Evolutionary conservation across 1,140 invertebrate genomes (phyloP).

Genomic region (Apis laboriosa): DNA sequence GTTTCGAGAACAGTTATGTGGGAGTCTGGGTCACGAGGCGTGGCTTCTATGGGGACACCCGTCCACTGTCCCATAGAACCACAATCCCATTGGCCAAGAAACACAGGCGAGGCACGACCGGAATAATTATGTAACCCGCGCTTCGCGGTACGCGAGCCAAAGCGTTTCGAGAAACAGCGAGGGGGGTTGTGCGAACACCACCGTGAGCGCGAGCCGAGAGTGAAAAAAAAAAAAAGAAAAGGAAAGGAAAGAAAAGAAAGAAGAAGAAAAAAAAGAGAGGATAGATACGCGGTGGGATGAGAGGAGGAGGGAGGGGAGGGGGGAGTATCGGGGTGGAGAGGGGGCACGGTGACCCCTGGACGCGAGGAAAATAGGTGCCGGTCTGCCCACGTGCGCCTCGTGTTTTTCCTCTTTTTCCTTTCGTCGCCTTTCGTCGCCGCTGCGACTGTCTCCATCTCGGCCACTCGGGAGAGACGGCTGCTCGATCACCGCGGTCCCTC

Average conservation of each 20-base stretch:
- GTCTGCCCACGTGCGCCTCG: slow-evolving; percentile 40
- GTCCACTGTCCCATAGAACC: slow-evolving; percentile 79
- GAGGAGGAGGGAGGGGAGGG: neutral
- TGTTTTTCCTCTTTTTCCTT: slow-evolving; percentile 51
- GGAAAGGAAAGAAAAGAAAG: neutral
- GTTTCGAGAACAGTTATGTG: slow-evolving; percentile 79
- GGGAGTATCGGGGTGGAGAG: neutral
- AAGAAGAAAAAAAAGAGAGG: neutral
- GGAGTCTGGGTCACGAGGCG: slow-evolving; percentile 81
- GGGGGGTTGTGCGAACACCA: slow-evolving; percentile 32
- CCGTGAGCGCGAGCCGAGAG: too few relatives aligned
- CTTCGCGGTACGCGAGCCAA: slow-evolving; percentile 54
- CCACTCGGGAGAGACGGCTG: too few relatives aligned
- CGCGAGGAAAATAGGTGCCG: slow-evolving; percentile 53
- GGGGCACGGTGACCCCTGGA: slow-evolving; percentile 53
- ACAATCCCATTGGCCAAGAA: slow-evolving; percentile 81
- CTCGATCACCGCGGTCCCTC: neutral
- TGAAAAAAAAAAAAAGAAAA: neutral
- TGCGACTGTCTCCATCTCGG: slow-evolving; percentile 10
- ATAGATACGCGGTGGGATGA: neutral
- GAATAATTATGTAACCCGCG: slow-evolving; percentile 79
- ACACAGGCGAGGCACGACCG: slow-evolving; percentile 74
- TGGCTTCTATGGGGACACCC: slow-evolving; percentile 77
- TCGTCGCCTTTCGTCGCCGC: slow-evolving; percentile 18
- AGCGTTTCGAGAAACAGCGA: slow-evolving; percentile 50